phyloP scores from a whole-genome alignment of 1,140 invertebrate species.

The Andricus grossulariae region DNA sequence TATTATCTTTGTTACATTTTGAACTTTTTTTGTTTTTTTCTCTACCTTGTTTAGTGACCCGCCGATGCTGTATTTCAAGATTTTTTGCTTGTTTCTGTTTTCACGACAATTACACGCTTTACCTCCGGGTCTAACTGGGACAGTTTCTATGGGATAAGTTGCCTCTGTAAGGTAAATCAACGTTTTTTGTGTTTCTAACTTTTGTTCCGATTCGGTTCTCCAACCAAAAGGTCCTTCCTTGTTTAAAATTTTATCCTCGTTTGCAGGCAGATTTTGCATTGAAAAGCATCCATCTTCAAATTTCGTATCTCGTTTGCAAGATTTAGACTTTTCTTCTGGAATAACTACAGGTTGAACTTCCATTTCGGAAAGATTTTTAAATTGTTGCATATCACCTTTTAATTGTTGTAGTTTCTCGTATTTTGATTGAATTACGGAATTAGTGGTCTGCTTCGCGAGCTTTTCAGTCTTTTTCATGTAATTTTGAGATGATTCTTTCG shows the following conservation, averaged over 20 bases:
- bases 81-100: constrained; percentile 60
- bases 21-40: not conserved
- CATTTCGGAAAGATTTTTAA: not conserved
- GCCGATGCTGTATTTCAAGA: constrained; percentile 52
- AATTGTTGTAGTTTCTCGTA: not conserved
- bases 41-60: constrained; percentile 26
- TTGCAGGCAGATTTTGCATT: not conserved
- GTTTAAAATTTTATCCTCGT: not conserved
- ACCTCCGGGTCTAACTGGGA: constrained; percentile 53
- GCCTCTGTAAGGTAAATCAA: constrained; percentile 56
- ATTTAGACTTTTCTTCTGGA: constrained; percentile 24
- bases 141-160: constrained; percentile 47
- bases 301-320: not conserved
- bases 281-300: not conserved
- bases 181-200: constrained; percentile 53
- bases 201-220: constrained; percentile 54
- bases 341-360: constrained; percentile 42
- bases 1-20: constrained; percentile 46
- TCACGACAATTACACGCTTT: constrained; percentile 61
- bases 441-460: not conserved
- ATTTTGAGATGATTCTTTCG: not conserved
- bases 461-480: not conserved
- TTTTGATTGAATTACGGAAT: not conserved
- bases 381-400: constrained; percentile 2
- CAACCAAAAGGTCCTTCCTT: not conserved